These are phyloP conservation scores for Cyprinodon variegatus DNA, from an alignment of 2,113 vertebrate genomes.

Conservation along the genomic window DNA sequence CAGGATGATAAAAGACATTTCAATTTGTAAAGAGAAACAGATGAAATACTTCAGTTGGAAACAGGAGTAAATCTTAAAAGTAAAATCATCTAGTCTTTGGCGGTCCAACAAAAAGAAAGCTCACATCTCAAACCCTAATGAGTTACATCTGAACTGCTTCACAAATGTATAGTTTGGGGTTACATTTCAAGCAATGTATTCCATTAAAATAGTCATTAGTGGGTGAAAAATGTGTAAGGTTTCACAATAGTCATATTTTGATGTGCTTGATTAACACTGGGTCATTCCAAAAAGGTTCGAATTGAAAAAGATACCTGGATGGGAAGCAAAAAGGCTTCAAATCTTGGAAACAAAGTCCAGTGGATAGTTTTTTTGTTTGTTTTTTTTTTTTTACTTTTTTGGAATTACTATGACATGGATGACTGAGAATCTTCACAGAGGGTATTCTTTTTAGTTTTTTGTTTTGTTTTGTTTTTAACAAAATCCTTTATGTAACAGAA, in stretches of 20 bases:
- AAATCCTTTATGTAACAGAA: not conserved
- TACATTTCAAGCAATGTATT: conserved; percentile 24
- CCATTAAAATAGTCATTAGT: not conserved
- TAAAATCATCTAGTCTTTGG: conserved; percentile 54
- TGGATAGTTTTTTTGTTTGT: too few relatives aligned
- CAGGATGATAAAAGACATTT: conserved; percentile 67
- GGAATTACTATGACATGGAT: too few relatives aligned
- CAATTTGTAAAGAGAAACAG: conserved; percentile 48
- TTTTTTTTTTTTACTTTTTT: too few relatives aligned
- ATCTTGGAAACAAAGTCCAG: too few relatives aligned
- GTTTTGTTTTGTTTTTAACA: not conserved
- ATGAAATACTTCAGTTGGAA: conserved; percentile 39
- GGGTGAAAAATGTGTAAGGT: conserved; percentile 22
- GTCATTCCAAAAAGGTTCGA: too few relatives aligned
- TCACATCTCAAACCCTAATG: conserved; percentile 40
- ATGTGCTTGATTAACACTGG: not conserved
- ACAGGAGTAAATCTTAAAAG: conserved; percentile 54
- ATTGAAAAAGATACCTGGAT: too few relatives aligned
- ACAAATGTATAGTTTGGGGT: conserved; percentile 23
- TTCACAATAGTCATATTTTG: conserved; percentile 16
- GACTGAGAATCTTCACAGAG: too few relatives aligned
- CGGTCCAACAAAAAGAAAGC: conserved; percentile 30
- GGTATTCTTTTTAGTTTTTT: too few relatives aligned
- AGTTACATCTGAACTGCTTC: conserved; percentile 12
- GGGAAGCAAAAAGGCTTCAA: too few relatives aligned